These are phyloP conservation scores for Tenrec ecaudatus DNA, from an alignment of 2,113 vertebrate genomes.

Conservation along the genomic window DNA sequence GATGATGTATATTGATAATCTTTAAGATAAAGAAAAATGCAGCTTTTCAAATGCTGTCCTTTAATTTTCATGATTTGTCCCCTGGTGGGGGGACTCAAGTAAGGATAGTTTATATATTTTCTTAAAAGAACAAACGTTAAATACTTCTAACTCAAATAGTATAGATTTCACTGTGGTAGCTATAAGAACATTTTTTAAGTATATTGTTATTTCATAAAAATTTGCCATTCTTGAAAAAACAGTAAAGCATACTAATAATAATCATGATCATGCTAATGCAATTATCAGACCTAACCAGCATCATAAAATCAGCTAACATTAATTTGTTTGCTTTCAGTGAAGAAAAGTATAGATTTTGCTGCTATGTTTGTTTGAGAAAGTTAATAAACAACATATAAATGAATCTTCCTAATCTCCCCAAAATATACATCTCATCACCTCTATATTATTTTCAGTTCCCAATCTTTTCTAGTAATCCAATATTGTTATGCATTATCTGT, in stretches of 20 bases:
- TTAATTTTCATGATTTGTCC: conserved; percentile 65
- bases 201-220: neutral
- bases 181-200: neutral
- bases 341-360: too few species aligned
- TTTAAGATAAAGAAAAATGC: conserved; percentile 76
- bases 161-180: neutral
- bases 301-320: too few species aligned
- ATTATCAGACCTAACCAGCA: too few species aligned
- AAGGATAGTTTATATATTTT: conserved; percentile 37
- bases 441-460: too few species aligned
- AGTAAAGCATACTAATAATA: neutral
- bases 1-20: conserved; percentile 72
- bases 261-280: neutral
- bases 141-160: neutral
- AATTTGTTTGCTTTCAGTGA: too few species aligned
- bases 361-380: too few species aligned
- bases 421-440: too few species aligned
- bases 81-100: conserved; percentile 11
- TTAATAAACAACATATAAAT: too few species aligned
- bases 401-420: too few species aligned
- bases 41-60: conserved; percentile 72
- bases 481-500: neutral
- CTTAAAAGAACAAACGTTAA: conserved; percentile 37
- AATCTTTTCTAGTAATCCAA: too few species aligned
- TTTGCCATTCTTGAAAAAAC: neutral